Base-by-base conservation (phyloP, 2,888 invertebrate genomes). In the Anticlea derivata region DNA sequence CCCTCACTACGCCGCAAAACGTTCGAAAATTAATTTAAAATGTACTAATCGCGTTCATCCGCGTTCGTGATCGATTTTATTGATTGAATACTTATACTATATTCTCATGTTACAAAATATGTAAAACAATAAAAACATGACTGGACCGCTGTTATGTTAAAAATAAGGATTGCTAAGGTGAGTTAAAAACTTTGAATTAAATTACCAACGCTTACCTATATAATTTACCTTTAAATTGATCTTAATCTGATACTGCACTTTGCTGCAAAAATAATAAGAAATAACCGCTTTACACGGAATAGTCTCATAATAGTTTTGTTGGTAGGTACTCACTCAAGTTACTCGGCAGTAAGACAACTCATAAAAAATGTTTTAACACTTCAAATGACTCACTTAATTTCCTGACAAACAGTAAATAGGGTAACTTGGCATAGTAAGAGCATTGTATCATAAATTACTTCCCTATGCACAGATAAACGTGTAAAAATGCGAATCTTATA, bases 1-100 rank as follows among this genome's bases (percentile, higher is more conserved):
- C 83, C 86, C 75, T 63, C 83, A 78, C 83, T 81, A 80, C 22
- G 55, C 38, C 49, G 55, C 41, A 30, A 46, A 43, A 44, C 24
- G 39, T 50, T 38, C 22, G 11, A 51, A 54, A 43, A 27, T 44
- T 30, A 38, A 45, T 44, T 39, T 43, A 44, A 55, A 52, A 50
- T 50, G 40, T 47, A 44, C 41, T 52, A 40, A 48, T 53, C 24
- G 12, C 26, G 20, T 49, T 26, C 34, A 46, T 54, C 40, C 51
- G 49, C 40, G 48, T 52, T 37, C 43, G 37, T 40, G 40, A 43
- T 47, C 29, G 20, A 49, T 26, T 35, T 24, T 17, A 24, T 31
- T 30, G 6, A 35, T 40, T 30, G 41, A n/a, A n/a, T n/a, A n/a
- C n/a, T n/a, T n/a, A n/a, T n/a, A n/a, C 22, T 34, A 33, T 35